Conservation (phyloP, 2,888 invertebrate genomes). For the Archips xylosteana region DNA sequence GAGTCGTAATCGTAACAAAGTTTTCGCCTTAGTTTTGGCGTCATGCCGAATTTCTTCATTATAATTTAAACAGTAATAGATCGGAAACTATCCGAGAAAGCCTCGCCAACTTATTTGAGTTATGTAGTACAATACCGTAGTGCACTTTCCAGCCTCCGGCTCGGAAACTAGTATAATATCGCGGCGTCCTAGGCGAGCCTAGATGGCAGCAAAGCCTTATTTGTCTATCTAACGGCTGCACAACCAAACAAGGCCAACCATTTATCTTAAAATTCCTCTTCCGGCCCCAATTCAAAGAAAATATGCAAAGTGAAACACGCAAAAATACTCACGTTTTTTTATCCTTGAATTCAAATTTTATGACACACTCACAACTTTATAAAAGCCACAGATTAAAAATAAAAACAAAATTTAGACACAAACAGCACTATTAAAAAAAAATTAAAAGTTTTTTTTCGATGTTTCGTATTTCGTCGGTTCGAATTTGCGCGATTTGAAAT, state of each 20-base stretch:
- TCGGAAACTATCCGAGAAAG: slow-evolving; percentile 27
- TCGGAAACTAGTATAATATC: slow-evolving; percentile 34
- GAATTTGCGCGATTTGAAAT: slow-evolving; percentile 60
- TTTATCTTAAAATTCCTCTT: slow-evolving; percentile 22
- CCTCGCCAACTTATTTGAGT: slow-evolving; percentile 13
- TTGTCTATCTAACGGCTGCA: slow-evolving; percentile 37
- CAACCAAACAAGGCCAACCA: slow-evolving; percentile 27
- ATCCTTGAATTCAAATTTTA: slow-evolving; percentile 31
- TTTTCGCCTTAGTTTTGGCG: slow-evolving; percentile 2
- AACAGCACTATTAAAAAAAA: slow-evolving; percentile 4
- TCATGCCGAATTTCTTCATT: background rate
- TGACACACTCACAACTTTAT: slow-evolving; percentile 50
- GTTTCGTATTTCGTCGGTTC: slow-evolving; percentile 56
- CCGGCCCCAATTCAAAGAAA: slow-evolving; percentile 19
- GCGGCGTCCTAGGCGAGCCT: slow-evolving; percentile 36
- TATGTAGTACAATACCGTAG: slow-evolving; percentile 39
- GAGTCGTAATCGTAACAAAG: background rate
- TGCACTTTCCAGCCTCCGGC: slow-evolving; percentile 40
- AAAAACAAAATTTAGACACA: slow-evolving; percentile 25
- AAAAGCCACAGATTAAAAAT: slow-evolving; percentile 27
- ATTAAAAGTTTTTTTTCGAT: slow-evolving; percentile 11
- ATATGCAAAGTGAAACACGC: slow-evolving; percentile 14
- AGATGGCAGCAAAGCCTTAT: slow-evolving; percentile 38
- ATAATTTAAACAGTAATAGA: background rate
- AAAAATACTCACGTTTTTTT: slow-evolving; percentile 33